Evolutionary conservation across 2,888 invertebrate species (phyloP), one percentile per base, ranked within the genome.

Genomic region (Leptinotarsa juncta): DNA sequence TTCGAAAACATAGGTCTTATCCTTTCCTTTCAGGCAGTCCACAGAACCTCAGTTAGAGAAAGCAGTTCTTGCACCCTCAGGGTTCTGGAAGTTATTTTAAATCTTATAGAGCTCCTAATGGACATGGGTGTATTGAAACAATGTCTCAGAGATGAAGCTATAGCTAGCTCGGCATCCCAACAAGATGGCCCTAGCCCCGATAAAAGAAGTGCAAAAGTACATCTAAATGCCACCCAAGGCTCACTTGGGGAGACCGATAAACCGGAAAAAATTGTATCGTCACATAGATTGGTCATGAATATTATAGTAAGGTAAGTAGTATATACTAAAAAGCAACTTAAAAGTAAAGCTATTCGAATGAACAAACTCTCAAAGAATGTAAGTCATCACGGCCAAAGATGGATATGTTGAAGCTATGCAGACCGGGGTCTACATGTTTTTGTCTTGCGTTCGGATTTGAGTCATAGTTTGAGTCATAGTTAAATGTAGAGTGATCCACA

Each of bases 31-130:
- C 16, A 97, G 93, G 97, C 96, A 10, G 93, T 97, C 0, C 96
- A 97, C 85, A 93, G 94, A 73, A 94, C 97, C 14, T 93, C 96
- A 1, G 91, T 96, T 79, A 92, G 97, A 86, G 97, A 98, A 84
- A 93, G 92, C 77, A 92, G 93, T 76, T 93, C 94, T 82, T 95
- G 96, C 83, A 96, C 96, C 0, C 89, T 97, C 26, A 91, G 97
- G 32, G 96, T 99, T 3, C 94, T 97, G 87, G 98, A 98, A 88
- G 95, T 96, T 2, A 95, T 98, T 83, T 88, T 99, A 20, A 98
- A 97, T 86, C 90, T 99, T 71, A 92, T 98, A 5, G 98, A 98
- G 85, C 92, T 97, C 0, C 88, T 99, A 2, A 92, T 99, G 89
- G 97, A 98, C 83, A 93, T 98, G 87, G 96, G 96, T 0, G 94